phyloP scores from a whole-genome alignment of 2,113 vertebrate species.

The Hippotragus niger region DNA sequence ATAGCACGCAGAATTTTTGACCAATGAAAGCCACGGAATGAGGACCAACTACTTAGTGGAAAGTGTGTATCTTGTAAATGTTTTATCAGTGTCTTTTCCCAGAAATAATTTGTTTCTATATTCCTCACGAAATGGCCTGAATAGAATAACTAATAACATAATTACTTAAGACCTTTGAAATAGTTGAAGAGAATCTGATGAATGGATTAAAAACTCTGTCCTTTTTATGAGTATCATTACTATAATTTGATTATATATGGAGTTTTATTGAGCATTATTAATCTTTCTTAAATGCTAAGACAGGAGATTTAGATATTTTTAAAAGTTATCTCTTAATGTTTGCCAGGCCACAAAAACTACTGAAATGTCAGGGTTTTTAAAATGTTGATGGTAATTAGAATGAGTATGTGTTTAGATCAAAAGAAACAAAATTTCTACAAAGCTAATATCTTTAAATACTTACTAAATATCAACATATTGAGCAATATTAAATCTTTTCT shows the following conservation, averaged over 20 bases:
- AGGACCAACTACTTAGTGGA: background rate
- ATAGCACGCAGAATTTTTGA: background rate
- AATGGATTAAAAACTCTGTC: background rate
- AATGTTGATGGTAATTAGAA: background rate
- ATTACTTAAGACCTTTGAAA: constrained; percentile 21
- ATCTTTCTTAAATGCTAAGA: background rate
- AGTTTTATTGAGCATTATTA: background rate
- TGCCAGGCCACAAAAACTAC: background rate
- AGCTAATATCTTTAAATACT: constrained; percentile 9
- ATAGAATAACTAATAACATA: background rate
- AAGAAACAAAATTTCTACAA: background rate
- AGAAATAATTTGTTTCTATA: background rate
- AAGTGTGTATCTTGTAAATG: background rate
- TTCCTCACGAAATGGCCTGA: background rate
- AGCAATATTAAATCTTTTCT: constrained; percentile 22
- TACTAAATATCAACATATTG: background rate
- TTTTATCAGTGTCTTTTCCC: background rate
- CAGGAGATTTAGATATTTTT: background rate
- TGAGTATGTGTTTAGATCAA: background rate
- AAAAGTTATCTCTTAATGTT: background rate
- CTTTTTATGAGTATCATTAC: background rate
- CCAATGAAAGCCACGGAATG: background rate
- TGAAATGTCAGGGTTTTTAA: background rate
- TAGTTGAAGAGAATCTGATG: background rate
- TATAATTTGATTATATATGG: background rate